Evolutionary conservation across 1,140 invertebrate species (phyloP).

Genomic region (Papilio glaucus): DNA sequence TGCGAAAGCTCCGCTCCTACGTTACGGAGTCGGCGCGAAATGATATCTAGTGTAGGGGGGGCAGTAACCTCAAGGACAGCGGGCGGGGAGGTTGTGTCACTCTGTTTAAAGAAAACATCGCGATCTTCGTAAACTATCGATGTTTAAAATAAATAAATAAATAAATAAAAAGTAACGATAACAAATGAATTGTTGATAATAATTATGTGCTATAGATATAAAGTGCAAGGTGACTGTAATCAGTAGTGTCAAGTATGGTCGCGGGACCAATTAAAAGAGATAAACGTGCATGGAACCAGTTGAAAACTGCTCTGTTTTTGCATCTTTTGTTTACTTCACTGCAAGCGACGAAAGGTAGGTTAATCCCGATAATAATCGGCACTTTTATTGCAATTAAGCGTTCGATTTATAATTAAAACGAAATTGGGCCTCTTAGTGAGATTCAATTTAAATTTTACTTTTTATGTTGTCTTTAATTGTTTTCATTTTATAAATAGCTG

Average conservation of each 20-base stretch:
- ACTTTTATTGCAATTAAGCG: constrained; percentile 20
- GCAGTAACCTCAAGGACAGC: constrained; percentile 68
- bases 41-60: constrained; percentile 69
- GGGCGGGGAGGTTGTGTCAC: constrained; percentile 70
- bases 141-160: constrained; percentile 45
- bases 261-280: constrained; percentile 69
- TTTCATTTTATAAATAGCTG: neutral
- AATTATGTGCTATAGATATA: constrained; percentile 56
- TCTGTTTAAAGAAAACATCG: constrained; percentile 58
- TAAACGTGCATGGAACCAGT: constrained; percentile 75
- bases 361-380: constrained; percentile 32
- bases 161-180: constrained; percentile 8
- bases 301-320: constrained; percentile 67
- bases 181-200: constrained; percentile 40
- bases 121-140: constrained; percentile 65
- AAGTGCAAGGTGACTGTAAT: constrained; percentile 63
- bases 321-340: constrained; percentile 69
- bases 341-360: constrained; percentile 64
- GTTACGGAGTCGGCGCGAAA: constrained; percentile 79
- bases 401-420: constrained; percentile 4
- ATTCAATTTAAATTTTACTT: neutral
- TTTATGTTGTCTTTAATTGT: neutral
- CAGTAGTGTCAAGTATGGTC: constrained; percentile 75
- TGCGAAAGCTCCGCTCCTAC: constrained; percentile 64
- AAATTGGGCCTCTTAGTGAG: neutral